phyloP scores from a whole-genome alignment of 1,140 invertebrate genomes.

The Hyposmocoma kahamanoa region DNA sequence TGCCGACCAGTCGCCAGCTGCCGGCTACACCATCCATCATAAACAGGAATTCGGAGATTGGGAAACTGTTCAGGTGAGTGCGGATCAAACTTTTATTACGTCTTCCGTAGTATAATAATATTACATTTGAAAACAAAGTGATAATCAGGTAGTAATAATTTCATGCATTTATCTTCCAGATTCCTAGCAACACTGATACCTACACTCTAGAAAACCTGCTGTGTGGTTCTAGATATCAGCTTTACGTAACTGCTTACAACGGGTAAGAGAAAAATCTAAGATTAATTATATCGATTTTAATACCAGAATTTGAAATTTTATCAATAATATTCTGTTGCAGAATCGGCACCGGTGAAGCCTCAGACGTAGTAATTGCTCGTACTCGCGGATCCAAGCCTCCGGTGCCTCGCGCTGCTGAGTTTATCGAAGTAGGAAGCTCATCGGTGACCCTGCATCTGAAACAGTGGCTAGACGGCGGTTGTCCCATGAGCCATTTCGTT shows the following conservation, averaged over 20 bases:
- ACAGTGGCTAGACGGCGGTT: slow-evolving; percentile 95
- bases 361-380: slow-evolving; percentile 88
- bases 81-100: background rate
- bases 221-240: slow-evolving; percentile 93
- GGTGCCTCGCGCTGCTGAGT: slow-evolving; percentile 90
- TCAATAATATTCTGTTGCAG: slow-evolving; percentile 66
- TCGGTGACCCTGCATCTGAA: slow-evolving; percentile 93
- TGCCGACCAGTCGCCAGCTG: slow-evolving; percentile 83
- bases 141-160: no score
- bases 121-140: no score
- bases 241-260: slow-evolving; percentile 93
- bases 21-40: slow-evolving; percentile 92
- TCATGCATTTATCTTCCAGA: no score
- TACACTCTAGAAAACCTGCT: slow-evolving; percentile 90
- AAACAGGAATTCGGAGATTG: slow-evolving; percentile 94
- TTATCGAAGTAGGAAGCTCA: slow-evolving; percentile 93
- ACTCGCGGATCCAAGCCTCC: slow-evolving; percentile 93
- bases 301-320: background rate
- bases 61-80: slow-evolving; percentile 86
- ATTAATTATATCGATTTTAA: background rate
- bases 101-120: background rate
- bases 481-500: slow-evolving; percentile 96
- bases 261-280: no score
- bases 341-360: slow-evolving; percentile 91
- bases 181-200: slow-evolving; percentile 82